Base-by-base conservation (phyloP, 2,113 vertebrate genomes). In the Perca schrenkii region DNA sequence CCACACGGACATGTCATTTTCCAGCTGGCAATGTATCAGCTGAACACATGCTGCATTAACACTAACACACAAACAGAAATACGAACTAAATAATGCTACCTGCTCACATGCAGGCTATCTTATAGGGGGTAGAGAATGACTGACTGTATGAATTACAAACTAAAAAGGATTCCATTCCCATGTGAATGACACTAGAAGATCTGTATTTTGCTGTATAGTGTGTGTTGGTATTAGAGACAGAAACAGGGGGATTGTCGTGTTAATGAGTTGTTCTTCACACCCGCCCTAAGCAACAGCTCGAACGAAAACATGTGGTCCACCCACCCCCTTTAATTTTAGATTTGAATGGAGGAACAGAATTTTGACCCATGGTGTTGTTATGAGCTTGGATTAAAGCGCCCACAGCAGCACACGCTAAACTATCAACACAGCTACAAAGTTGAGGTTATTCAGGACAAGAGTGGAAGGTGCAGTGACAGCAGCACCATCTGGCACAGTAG, bases 341-440 rank as follows among this genome's bases (percentile, higher is more conserved):
- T 14, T 66, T 1, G 46, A 71, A 57, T 22, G 5, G 6, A 22
- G 4, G 14, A 66, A 62, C 1, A 62, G 7, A 40, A n/a, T 22
- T n/a, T 15, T 2, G 50, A 22, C 21, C 40, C 25, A n/a, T 17
- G 6, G 43, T 40, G 57, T 52, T 43, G n/a, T 53, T 17, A 16
- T 28, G 34, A 61, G 15, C n/a, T 13, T 13, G 8, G 16, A 63
- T 46, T 22, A 49, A 50, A 21, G 43, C 10, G 19, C 14, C 31
- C 31, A 31, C 31, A 31, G 31, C 31, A 31, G 31, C 31, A 54
- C 43, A 47, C n/a, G 50, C 21, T 19, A 10, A 77, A 70, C 31
- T 53, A 40, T 73, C 28, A 58, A 21, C 72, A 53, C n/a, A 17
- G 63, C 63, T 63, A 69, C 64, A 83, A 64, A 74, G 71, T 50